phyloP scores from a whole-genome alignment of 2,888 invertebrate species.

The Sinotaia quadrata region DNA sequence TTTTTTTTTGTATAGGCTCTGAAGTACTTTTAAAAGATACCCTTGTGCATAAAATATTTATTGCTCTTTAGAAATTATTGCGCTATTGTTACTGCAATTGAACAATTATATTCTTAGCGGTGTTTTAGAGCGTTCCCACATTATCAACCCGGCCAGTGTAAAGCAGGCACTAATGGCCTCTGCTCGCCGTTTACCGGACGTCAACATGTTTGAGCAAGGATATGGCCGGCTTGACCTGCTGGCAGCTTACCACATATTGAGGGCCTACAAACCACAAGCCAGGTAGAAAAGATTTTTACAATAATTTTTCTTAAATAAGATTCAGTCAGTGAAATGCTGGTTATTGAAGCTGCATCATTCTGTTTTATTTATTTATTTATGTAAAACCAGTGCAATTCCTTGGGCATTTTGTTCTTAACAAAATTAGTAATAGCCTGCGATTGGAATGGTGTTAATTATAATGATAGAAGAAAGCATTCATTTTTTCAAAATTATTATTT shows the following conservation, averaged over 20 bases:
- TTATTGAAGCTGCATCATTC: too few relatives aligned
- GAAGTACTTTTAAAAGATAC: background rate
- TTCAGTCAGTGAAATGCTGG: too few relatives aligned
- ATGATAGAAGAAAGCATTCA: too few relatives aligned
- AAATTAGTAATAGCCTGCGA: too few relatives aligned
- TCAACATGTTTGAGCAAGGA: conserved; percentile 98
- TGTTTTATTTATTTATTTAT: too few relatives aligned
- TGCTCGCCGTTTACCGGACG: conserved; percentile 83
- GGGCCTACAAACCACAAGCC: conserved; percentile 81
- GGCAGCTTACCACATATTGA: conserved; percentile 83
- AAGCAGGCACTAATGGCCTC: conserved; percentile 96
- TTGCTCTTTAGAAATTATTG: background rate
- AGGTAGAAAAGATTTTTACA: conserved; percentile 65
- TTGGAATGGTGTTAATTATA: too few relatives aligned
- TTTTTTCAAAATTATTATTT: too few relatives aligned
- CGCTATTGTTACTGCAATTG: background rate
- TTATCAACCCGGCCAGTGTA: conserved; percentile 89
- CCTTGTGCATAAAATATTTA: background rate
- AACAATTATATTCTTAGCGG: conserved; percentile 70
- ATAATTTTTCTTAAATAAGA: too few relatives aligned
- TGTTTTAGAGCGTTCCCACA: conserved; percentile 71
- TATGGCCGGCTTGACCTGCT: conserved; percentile 93
- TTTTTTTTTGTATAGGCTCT: background rate
- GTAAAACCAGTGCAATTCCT: too few relatives aligned
- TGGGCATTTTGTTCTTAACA: too few relatives aligned